A percentile compares a stretch with the other conserved stretches of the same genome.
Evolutionary conservation across 2,888 invertebrate genomes (phyloP).

Genomic region (Leuctra nigra): DNA sequence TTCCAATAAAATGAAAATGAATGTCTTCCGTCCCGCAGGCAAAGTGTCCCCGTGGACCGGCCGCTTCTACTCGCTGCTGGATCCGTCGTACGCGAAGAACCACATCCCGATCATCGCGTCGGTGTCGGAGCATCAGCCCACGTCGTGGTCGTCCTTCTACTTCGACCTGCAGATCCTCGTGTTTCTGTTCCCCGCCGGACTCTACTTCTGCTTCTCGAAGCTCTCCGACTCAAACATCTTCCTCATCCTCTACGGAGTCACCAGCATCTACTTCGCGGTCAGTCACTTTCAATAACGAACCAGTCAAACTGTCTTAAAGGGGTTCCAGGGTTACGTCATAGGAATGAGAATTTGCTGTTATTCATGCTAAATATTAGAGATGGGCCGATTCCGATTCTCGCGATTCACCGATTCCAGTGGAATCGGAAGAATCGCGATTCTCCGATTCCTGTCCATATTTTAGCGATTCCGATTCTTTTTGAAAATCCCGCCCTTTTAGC

Average conservation of each 20-base stretch:
- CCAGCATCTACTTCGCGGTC: constrained; percentile 96
- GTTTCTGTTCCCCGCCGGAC: constrained; percentile 92
- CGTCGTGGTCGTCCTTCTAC: constrained; percentile 97
- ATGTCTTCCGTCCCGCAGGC: constrained; percentile 40
- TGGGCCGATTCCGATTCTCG: no score
- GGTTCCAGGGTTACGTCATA: no score
- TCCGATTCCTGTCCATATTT: no score
- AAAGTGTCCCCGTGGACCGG: constrained; percentile 99
- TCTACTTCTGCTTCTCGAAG: constrained; percentile 94
- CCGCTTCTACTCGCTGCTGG: constrained; percentile 90
- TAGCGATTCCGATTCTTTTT: no score
- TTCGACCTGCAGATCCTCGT: constrained; percentile 95
- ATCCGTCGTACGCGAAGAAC: constrained; percentile 97
- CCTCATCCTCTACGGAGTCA: constrained; percentile 93
- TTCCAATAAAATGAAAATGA: background rate
- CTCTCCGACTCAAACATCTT: constrained; percentile 95
- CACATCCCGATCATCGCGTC: constrained; percentile 98
- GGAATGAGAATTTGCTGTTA: no score
- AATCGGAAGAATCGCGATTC: no score
- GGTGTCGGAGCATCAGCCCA: constrained; percentile 97
- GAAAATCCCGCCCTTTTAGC: no score
- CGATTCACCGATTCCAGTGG: no score
- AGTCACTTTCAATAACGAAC: constrained; percentile 39
- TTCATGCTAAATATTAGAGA: no score
- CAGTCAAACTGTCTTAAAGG: no score